phyloP scores from a whole-genome alignment of 2,888 invertebrate species.

The Thymelicus acteon region DNA sequence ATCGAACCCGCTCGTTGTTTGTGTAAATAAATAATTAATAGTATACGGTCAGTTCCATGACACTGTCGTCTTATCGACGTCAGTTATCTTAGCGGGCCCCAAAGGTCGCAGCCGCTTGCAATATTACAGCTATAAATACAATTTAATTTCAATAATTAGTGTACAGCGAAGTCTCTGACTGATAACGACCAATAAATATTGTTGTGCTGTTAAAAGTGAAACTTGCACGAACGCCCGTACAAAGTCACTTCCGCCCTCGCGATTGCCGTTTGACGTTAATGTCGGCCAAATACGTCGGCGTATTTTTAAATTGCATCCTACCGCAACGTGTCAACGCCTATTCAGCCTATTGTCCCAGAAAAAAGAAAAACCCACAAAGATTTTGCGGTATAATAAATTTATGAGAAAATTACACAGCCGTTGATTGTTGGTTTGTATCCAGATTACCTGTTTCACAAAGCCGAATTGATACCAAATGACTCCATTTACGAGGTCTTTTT shows the following conservation, averaged over 20 bases:
- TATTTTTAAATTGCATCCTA: conserved; percentile 69
- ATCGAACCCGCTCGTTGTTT: conserved; percentile 55
- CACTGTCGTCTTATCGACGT: conserved; percentile 65
- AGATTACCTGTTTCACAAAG: conserved; percentile 77
- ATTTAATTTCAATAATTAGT: conserved; percentile 80
- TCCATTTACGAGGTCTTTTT: conserved; percentile 71
- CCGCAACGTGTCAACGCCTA: conserved; percentile 81
- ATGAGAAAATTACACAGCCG: conserved; percentile 75
- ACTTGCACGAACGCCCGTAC: conserved; percentile 63
- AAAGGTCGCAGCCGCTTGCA: conserved; percentile 64
- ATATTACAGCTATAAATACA: conserved; percentile 76
- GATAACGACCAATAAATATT: conserved; percentile 69
- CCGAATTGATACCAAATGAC: conserved; percentile 77
- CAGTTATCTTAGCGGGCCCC: conserved; percentile 65
- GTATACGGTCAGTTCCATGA: conserved; percentile 74
- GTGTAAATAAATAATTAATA: conserved; percentile 60
- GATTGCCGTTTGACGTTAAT: conserved; percentile 57
- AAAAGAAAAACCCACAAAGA: conserved; percentile 67
- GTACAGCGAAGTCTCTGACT: conserved; percentile 78
- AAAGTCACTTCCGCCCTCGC: conserved; percentile 69
- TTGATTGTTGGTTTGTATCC: conserved; percentile 76
- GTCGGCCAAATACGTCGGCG: conserved; percentile 62
- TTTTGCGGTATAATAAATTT: conserved; percentile 78
- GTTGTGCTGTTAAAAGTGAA: conserved; percentile 61
- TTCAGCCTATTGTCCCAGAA: conserved; percentile 65